Conservation (phyloP, 1,140 invertebrate species). For the Trachelipus rathkii region DNA sequence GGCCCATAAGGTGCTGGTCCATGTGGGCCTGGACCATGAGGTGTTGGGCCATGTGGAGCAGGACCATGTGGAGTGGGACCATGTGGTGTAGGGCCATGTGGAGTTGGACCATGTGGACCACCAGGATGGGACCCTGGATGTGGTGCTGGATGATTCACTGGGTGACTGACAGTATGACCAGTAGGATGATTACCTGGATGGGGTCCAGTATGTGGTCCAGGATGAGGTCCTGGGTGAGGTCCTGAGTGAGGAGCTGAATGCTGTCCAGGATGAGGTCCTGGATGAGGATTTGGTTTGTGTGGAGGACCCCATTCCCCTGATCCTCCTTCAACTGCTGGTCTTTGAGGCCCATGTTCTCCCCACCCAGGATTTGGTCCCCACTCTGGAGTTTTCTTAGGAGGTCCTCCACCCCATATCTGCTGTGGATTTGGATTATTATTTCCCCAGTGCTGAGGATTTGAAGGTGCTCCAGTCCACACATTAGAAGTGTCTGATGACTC, state of each 20-base stretch:
- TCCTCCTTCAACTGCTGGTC: conserved; percentile 50
- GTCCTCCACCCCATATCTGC: conserved; percentile 38
- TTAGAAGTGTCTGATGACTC: conserved; percentile 59
- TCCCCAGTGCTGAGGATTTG: conserved; percentile 52
- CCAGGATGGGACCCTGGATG: conserved; percentile 17
- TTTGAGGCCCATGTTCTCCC: conserved; percentile 46
- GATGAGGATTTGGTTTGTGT: conserved; percentile 51
- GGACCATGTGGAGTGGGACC: conserved; percentile 19
- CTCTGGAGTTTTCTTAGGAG: conserved; percentile 47
- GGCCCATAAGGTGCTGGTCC: conserved; percentile 53
- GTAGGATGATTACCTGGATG: conserved; percentile 26
- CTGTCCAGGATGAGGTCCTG: conserved; percentile 28
- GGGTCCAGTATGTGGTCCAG: conserved; percentile 24
- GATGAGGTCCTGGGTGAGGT: conserved; percentile 23
- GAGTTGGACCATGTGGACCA: conserved; percentile 19
- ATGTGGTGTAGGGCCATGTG: conserved; percentile 24
- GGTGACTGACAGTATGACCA: too few species aligned
- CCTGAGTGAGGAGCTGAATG: conserved; percentile 25
- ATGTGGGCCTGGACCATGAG: conserved; percentile 49
- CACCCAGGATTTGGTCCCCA: conserved; percentile 43
- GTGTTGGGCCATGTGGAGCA: conserved; percentile 31
- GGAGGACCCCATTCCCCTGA: conserved; percentile 49
- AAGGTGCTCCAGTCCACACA: conserved; percentile 55
- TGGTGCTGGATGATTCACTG: background rate
- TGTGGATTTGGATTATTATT: conserved; percentile 30